A percentile compares a stretch with the other conserved stretches of the same genome.
These are phyloP conservation scores for Hyposmocoma kahamanoa DNA, from an alignment of 1,140 invertebrate genomes.

Conservation along the genomic window DNA sequence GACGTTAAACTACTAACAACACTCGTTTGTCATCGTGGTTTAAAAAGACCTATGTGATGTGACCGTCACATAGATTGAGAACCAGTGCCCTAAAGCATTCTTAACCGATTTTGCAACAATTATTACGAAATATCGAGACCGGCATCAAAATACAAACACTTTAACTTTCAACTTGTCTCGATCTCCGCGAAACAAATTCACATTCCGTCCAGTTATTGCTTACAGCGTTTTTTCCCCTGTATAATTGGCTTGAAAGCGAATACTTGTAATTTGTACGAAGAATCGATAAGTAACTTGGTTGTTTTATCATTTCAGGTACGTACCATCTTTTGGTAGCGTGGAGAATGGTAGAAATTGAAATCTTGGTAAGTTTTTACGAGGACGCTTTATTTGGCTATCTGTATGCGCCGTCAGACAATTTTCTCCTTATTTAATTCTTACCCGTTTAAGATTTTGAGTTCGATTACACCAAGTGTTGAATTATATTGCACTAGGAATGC, in stretches of 20 bases:
- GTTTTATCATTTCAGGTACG: constrained; percentile 45
- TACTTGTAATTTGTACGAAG: constrained; percentile 16
- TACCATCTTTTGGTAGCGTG: constrained; percentile 1
- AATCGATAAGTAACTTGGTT: constrained; percentile 26
- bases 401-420: no score
- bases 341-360: no score
- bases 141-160: constrained; percentile 11
- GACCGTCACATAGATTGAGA: no score
- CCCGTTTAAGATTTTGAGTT: no score
- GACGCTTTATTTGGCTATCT: no score
- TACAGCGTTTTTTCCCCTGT: constrained; percentile 14
- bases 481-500: no score
- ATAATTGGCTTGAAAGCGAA: constrained; percentile 30
- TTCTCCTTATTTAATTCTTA: no score
- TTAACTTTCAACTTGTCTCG: constrained; percentile 12
- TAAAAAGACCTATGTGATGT: no score
- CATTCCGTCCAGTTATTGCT: background rate
- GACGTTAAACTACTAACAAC: no score
- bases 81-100: background rate
- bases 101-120: constrained; percentile 46
- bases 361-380: no score
- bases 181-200: background rate
- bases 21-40: no score
- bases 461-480: no score
- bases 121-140: constrained; percentile 31